These are phyloP conservation scores for Heliconius sara DNA, from an alignment of 2,888 invertebrate genomes.

Conservation along the genomic window DNA sequence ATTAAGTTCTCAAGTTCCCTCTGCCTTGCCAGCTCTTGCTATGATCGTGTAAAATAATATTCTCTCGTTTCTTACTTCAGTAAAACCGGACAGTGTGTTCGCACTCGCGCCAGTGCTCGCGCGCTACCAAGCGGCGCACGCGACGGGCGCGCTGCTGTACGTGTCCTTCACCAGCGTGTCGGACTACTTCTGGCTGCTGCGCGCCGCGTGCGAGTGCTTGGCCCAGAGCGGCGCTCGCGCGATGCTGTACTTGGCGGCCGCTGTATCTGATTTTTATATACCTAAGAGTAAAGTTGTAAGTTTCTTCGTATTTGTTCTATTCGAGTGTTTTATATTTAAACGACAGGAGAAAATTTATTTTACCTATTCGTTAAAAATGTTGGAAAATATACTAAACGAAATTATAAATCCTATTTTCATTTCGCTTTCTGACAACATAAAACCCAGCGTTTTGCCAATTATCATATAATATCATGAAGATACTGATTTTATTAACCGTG, in stretches of 20 bases:
- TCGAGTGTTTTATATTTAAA: too few species aligned
- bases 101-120: constrained; percentile 88
- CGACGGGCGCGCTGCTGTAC: constrained; percentile 88
- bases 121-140: constrained; percentile 92
- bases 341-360: too few species aligned
- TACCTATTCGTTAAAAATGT: too few species aligned
- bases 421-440: too few species aligned
- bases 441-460: too few species aligned
- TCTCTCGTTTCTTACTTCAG: constrained; percentile 60
- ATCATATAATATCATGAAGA: too few species aligned
- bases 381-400: too few species aligned
- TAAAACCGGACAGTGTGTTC: constrained; percentile 89
- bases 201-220: constrained; percentile 91
- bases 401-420: too few species aligned
- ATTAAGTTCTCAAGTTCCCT: background rate
- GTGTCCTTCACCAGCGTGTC: constrained; percentile 93
- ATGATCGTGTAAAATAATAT: background rate
- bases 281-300: constrained; percentile 95
- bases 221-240: constrained; percentile 87
- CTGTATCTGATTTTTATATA: constrained; percentile 99
- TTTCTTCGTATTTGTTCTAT: constrained; percentile 28
- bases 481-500: too few species aligned
- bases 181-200: constrained; percentile 96
- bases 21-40: background rate
- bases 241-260: constrained; percentile 97